A percentile compares a stretch with the other conserved stretches of the same genome.
Conservation (phyloP, 2,888 invertebrate genomes). For the Amphimallon solstitiale region DNA sequence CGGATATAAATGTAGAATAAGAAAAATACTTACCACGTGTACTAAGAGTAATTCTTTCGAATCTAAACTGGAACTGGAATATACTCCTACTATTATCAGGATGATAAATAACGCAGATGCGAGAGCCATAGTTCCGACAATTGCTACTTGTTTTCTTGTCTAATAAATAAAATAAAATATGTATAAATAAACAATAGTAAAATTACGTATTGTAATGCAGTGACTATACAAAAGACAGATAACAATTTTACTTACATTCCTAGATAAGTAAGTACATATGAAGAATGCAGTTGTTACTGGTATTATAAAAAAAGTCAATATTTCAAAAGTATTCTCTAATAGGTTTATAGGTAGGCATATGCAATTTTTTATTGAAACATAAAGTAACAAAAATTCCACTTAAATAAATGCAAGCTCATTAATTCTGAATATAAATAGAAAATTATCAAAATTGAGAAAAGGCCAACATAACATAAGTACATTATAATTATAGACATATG, state of each 20-base stretch:
- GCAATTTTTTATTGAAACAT: no score
- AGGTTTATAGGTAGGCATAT: no score
- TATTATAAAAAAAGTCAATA: no score
- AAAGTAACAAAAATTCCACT: no score
- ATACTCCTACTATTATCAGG: conserved; percentile 42
- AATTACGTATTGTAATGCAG: not conserved
- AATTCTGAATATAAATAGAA: no score
- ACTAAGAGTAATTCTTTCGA: conserved; percentile 47
- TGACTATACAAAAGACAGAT: not conserved
- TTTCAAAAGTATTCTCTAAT: no score
- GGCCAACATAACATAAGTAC: no score
- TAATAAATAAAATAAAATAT: not conserved
- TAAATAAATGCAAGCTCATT: no score
- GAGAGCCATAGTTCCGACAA: conserved; percentile 29
- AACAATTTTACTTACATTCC: not conserved
- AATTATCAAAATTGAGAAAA: no score
- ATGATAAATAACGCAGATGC: conserved; percentile 37
- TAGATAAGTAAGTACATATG: not conserved
- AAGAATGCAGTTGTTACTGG: no score
- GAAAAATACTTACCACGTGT: conserved; percentile 52
- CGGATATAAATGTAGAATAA: no score
- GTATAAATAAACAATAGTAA: not conserved
- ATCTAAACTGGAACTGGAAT: conserved; percentile 35
- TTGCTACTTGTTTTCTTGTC: conserved; percentile 20
- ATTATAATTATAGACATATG: no score